Evolutionary conservation across 2,113 vertebrate genomes (phyloP).

Genomic region (Malurus melanocephalus): DNA sequence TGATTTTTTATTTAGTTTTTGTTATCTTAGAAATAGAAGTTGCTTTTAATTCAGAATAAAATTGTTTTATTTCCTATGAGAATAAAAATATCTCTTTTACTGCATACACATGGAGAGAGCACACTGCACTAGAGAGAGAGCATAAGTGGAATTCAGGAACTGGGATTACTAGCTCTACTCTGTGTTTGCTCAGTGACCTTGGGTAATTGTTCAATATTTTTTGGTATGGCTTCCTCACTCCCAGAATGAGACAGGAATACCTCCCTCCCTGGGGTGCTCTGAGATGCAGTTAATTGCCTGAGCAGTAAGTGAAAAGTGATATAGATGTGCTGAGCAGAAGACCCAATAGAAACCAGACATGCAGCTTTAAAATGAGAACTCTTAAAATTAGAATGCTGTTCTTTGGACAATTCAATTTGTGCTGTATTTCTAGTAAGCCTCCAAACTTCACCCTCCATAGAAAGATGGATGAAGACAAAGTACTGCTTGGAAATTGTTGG

Average conservation of each 20-base stretch:
- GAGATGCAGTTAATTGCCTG: neutral
- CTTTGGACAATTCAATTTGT: neutral
- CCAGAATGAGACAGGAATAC: neutral
- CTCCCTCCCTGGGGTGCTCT: neutral
- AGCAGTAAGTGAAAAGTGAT: neutral
- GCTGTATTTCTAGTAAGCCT: neutral
- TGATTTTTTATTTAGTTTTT: neutral
- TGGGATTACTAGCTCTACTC: neutral
- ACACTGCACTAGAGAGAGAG: neutral
- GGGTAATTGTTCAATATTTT: neutral
- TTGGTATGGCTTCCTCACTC: neutral
- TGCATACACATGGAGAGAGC: neutral
- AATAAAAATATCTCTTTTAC: neutral
- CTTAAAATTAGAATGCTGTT: neutral
- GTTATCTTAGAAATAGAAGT: neutral
- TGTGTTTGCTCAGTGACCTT: conserved; percentile 18
- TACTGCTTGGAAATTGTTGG: neutral
- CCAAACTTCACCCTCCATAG: neutral
- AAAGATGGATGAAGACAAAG: neutral
- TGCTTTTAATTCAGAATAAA: neutral
- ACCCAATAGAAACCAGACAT: neutral
- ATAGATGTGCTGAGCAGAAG: neutral
- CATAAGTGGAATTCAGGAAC: neutral
- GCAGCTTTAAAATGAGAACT: neutral
- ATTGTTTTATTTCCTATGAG: neutral